phyloP scores from a whole-genome alignment of 1,140 invertebrate species.

The Xylocopa sonorina region DNA sequence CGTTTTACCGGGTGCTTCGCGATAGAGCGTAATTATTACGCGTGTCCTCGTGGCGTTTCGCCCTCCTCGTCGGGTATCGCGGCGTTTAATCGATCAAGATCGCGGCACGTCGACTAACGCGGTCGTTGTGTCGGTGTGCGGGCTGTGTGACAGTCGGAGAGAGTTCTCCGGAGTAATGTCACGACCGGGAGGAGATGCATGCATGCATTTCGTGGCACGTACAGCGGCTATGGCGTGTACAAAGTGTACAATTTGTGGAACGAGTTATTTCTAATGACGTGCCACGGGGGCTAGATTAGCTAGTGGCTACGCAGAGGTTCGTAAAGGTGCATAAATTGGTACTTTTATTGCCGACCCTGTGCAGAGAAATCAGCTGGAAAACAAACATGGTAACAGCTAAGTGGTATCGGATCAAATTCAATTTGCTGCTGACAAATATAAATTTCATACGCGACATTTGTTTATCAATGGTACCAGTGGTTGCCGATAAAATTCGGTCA shows the following conservation, averaged over 20 bases:
- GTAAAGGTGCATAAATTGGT: no score
- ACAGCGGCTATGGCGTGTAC: no score
- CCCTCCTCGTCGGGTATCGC: background rate
- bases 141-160: background rate
- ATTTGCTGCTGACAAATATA: background rate
- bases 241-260: background rate
- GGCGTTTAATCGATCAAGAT: background rate
- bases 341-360: no score
- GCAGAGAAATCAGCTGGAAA: background rate
- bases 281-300: background rate
- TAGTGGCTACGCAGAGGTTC: no score
- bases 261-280: background rate
- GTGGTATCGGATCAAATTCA: background rate
- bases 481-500: constrained; percentile 1
- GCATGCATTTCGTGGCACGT: background rate
- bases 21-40: constrained; percentile 64
- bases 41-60: background rate
- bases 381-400: background rate
- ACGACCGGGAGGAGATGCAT: background rate
- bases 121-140: background rate
- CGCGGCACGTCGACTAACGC: background rate
- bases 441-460: background rate
- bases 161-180: background rate
- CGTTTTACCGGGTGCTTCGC: constrained; percentile 66
- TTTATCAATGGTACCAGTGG: background rate